Base-by-base conservation (phyloP, 2,797 vertebrate genomes). In the Rhabdophis nuchalis region DNA sequence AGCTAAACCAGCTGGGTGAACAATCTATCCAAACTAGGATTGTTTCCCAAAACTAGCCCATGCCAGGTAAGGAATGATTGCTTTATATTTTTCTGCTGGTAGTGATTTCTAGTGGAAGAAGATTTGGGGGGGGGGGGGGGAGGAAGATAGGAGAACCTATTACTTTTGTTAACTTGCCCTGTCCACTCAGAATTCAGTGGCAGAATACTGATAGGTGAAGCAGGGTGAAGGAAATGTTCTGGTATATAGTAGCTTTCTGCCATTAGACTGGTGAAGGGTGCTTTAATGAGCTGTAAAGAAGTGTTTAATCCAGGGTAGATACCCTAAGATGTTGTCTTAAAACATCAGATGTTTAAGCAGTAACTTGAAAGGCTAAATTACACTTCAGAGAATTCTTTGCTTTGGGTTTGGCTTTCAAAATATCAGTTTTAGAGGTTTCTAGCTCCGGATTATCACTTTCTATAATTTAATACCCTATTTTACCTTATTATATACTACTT, bases 91-190 rank as follows among this genome's bases (percentile, higher is more conserved):
- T 82, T 82, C 36, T 82, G 72, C 20, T 82, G 72, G 20, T 20
- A 23, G 36, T 82, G 36, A 46, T 46, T 82, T 46, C 16, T 82
- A 10, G 72, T 25, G 20, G 72, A 82, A 46, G 9, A 82, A 77
- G 36, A 77, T 46, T 1, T 2, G 9, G 16, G n/a, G 36, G 4
- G 20, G 13, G 1, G 32, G 16, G 12, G n/a, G 3, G 0, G 7
- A 8, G n/a, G 68, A 20, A 20, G 18, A 41, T 41, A 77, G 72
- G 20, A 82, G 20, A 46, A 82, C 46, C 20, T 25, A 82, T 41
- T 46, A 46, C 72, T 82, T 46, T 82, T 20, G 20, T 82, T 82
- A 82, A 82, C 36, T 46, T 46, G 72, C 20, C 72, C 36, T 82
- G 36, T 20, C 23, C 36, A 46, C 20, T 29, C 72, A 41, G 32